Percentiles rank a stretch among this genome's conserved stretches.
Conservation (phyloP, 2,888 invertebrate genomes). For the Eilema griseolum region DNA sequence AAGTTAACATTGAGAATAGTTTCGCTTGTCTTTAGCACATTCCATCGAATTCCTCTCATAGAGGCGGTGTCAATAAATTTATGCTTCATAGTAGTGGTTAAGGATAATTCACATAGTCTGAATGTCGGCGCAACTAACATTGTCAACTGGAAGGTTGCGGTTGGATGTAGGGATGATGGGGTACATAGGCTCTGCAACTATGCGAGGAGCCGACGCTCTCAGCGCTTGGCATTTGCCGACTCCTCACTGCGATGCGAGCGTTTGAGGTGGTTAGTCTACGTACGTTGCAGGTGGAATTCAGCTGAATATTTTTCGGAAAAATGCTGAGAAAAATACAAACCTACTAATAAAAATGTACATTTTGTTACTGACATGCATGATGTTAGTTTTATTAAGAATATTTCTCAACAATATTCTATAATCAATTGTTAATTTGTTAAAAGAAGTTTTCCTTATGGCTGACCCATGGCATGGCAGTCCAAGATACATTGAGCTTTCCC, state of each 20-base stretch:
- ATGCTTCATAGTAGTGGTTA: conserved; percentile 65
- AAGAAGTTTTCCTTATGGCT: too few relatives aligned
- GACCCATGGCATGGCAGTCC: too few relatives aligned
- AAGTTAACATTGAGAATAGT: conserved; percentile 35
- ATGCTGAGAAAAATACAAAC: conserved; percentile 5
- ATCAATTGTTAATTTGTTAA: too few relatives aligned
- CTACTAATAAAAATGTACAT: background rate
- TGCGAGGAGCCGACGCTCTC: conserved; percentile 59
- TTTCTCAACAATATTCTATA: too few relatives aligned
- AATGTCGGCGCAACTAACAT: conserved; percentile 70
- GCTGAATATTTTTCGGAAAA: conserved; percentile 23
- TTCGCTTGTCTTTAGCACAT: conserved; percentile 34
- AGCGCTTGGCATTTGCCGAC: conserved; percentile 48
- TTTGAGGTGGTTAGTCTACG: conserved; percentile 25
- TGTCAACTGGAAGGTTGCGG: conserved; percentile 68
- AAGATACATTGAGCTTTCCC: too few relatives aligned
- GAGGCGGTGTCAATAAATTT: conserved; percentile 72
- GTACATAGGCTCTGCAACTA: conserved; percentile 69
- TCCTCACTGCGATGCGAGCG: conserved; percentile 39
- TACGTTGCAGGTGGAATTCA: background rate
- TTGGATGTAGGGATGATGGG: conserved; percentile 53
- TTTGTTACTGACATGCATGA: background rate
- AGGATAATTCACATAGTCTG: conserved; percentile 74
- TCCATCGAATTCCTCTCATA: conserved; percentile 55
- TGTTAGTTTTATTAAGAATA: too few relatives aligned